Percentiles rank a stretch among this genome's conserved stretches.
phyloP scores from a whole-genome alignment of 2,797 vertebrate genomes.

The Sandelia bainsii region DNA sequence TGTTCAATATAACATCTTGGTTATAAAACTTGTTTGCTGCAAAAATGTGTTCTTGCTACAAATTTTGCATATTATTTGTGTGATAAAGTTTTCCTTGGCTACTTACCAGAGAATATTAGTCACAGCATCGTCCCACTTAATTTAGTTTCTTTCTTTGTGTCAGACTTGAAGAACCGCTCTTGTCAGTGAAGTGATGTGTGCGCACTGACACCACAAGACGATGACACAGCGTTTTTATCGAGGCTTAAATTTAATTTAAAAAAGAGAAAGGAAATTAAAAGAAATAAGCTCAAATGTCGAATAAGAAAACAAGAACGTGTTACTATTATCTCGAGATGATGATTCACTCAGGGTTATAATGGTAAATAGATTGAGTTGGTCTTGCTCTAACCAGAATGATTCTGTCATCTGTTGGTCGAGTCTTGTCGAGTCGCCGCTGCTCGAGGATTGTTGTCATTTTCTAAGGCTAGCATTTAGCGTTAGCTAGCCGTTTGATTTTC shows the following conservation, averaged over 20 bases:
- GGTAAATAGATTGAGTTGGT: constrained; percentile 18
- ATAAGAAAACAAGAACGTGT: no score
- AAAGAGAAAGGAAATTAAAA: no score
- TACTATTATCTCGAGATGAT: no score
- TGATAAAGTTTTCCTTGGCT: background rate
- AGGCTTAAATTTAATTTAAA: constrained; percentile 8
- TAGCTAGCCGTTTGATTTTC: constrained; percentile 50
- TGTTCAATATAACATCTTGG: background rate
- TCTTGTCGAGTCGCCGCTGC: constrained; percentile 21
- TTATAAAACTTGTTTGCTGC: background rate
- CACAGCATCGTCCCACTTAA: constrained; percentile 65
- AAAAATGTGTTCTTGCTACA: background rate
- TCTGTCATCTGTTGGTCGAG: constrained; percentile 45
- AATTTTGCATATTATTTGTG: background rate
- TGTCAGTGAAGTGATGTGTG: constrained; percentile 1
- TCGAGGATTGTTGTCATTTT: constrained; percentile 73
- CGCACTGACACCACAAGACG: background rate
- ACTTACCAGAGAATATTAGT: constrained; percentile 73
- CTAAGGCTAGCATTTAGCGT: constrained; percentile 49
- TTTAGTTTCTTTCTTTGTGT: background rate
- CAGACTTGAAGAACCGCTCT: background rate
- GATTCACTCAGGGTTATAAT: background rate
- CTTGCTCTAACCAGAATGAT: constrained; percentile 26
- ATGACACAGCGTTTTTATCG: constrained; percentile 18
- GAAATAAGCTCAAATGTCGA: no score